Conservation (phyloP, 2,888 invertebrate species). For the Rhingia campestris region DNA sequence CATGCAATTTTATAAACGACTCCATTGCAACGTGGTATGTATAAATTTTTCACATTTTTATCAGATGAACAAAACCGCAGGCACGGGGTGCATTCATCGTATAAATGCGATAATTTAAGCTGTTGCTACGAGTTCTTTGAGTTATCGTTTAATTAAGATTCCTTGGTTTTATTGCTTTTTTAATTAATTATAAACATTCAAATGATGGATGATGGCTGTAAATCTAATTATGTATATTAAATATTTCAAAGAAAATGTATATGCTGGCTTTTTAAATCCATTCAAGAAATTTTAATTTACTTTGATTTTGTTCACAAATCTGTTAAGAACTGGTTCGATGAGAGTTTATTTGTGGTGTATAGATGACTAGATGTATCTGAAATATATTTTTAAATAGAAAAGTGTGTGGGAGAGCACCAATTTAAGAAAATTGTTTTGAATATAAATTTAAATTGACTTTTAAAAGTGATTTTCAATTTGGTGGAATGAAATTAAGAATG, state of each 20-base stretch:
- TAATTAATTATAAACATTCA: constrained; percentile 5
- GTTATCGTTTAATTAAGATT: constrained; percentile 51
- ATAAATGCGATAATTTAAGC: constrained; percentile 42
- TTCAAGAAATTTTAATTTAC: background rate
- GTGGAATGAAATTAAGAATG: background rate
- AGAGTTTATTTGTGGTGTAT: too few relatives aligned
- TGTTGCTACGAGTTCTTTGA: constrained; percentile 21
- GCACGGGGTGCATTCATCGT: constrained; percentile 42
- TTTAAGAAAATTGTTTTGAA: constrained; percentile 16
- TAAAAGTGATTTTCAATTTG: too few relatives aligned
- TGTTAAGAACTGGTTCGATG: too few relatives aligned
- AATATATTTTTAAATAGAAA: background rate
- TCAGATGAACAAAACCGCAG: background rate
- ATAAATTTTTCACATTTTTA: background rate
- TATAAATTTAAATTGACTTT: background rate
- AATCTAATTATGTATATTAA: constrained; percentile 21
- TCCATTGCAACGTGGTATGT: background rate
- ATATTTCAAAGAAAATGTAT: constrained; percentile 4
- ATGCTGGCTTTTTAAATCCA: background rate
- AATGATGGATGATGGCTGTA: constrained; percentile 26
- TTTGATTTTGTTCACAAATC: too few relatives aligned
- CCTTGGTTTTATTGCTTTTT: constrained; percentile 5
- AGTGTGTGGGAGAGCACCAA: constrained; percentile 33
- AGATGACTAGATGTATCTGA: too few relatives aligned
- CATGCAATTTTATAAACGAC: constrained; percentile 14